Percentiles rank a stretch among this genome's conserved stretches.
These are phyloP conservation scores for Mus caroli DNA, from an alignment of 2,797 vertebrate genomes.

Conservation along the genomic window DNA sequence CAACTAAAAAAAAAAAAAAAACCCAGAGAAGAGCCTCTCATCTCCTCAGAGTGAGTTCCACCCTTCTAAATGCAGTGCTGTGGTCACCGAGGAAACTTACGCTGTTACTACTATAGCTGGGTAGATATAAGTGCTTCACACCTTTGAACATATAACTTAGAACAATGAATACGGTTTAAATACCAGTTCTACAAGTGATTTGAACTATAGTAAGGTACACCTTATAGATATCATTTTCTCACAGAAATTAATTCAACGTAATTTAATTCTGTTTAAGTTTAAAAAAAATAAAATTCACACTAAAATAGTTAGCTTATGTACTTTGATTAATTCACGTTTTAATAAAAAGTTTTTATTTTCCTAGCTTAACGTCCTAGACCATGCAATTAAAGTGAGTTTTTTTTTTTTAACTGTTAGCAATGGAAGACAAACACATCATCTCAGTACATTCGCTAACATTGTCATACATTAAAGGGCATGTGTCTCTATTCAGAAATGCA, in stretches of 20 bases:
- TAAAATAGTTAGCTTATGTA: neutral
- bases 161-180: neutral
- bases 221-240: neutral
- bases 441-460: neutral
- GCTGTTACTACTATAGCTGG: neutral
- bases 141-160: neutral
- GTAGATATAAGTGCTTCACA: neutral
- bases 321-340: constrained; percentile 17
- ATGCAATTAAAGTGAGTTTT: neutral
- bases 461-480: neutral
- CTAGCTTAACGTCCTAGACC: constrained; percentile 17
- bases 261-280: neutral
- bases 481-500: neutral
- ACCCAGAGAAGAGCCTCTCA: neutral
- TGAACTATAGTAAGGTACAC: neutral
- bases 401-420: neutral
- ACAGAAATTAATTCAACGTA: neutral
- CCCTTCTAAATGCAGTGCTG: neutral
- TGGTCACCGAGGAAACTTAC: neutral
- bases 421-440: neutral
- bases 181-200: neutral
- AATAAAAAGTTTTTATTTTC: constrained; percentile 6
- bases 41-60: neutral
- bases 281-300: neutral
- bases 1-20: neutral